Evolutionary conservation across 2,113 vertebrate genomes (phyloP).

Genomic region (Osmerus eperlanus): DNA sequence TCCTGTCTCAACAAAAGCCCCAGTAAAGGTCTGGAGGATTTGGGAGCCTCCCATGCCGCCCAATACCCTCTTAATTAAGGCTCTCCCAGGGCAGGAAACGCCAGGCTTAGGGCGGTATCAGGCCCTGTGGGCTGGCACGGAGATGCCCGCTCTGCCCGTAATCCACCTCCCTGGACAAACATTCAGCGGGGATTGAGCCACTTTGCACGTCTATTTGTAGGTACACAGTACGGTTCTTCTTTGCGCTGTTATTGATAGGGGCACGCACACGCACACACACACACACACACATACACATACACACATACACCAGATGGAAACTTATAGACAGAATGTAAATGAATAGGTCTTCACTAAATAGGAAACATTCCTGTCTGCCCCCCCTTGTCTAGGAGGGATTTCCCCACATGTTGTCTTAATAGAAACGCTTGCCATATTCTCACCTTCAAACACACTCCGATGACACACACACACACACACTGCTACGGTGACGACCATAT

Average conservation of each 20-base stretch:
- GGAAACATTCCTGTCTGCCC: no score
- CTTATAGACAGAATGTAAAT: not conserved
- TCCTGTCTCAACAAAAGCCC: constrained; percentile 45
- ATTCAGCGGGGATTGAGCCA: constrained; percentile 58
- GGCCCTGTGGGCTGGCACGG: constrained; percentile 45
- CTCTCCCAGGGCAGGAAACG: constrained; percentile 64
- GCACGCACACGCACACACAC: constrained; percentile 17
- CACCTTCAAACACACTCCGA: constrained; percentile 22
- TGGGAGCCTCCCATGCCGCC: constrained; percentile 37
- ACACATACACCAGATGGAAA: constrained; percentile 21
- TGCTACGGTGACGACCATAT: constrained; percentile 39
- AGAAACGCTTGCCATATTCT: constrained; percentile 7
- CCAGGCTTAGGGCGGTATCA: constrained; percentile 58
- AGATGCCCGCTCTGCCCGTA: constrained; percentile 56
- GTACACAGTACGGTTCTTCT: constrained; percentile 14
- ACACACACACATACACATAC: constrained; percentile 22
- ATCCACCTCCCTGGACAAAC: constrained; percentile 63
- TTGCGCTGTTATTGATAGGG: constrained; percentile 18
- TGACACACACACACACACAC: constrained; percentile 29
- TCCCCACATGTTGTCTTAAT: not conserved
- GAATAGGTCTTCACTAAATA: no score
- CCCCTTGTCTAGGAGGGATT: no score
- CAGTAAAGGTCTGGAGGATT: constrained; percentile 55
- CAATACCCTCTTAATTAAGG: constrained; percentile 62
- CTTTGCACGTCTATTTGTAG: constrained; percentile 70